Evolutionary conservation across 2,113 vertebrate genomes (phyloP).

Genomic region (Protobothrops mucrosquamatus): DNA sequence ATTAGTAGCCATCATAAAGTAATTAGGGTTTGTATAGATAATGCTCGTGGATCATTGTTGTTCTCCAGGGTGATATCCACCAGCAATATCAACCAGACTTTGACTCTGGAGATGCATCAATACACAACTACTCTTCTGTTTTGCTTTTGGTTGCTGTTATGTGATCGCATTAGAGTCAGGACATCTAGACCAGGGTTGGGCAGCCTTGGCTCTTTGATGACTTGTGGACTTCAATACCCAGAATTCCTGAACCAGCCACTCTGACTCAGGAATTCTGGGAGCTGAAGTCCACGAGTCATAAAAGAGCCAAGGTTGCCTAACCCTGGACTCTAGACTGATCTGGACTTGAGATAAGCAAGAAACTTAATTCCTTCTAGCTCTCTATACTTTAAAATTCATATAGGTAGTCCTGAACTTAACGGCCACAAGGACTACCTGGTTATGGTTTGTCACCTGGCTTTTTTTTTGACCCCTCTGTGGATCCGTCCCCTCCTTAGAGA

Average conservation of each 20-base stretch:
- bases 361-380: background rate
- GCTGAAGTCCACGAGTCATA: too few species aligned
- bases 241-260: too few species aligned
- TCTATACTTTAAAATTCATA: background rate
- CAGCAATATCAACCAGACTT: background rate
- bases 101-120: background rate
- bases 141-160: background rate
- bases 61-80: background rate
- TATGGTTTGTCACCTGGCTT: background rate
- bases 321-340: background rate
- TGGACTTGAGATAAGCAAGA: background rate
- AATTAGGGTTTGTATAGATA: background rate
- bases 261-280: too few species aligned
- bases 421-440: background rate
- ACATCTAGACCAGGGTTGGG: background rate
- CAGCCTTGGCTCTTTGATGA: too few species aligned
- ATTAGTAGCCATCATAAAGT: background rate
- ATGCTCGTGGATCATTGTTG: too few species aligned
- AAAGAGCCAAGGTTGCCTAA: too few species aligned
- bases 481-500: background rate
- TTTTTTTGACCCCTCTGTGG: background rate
- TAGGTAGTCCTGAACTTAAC: background rate
- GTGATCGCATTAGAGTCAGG: background rate
- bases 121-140: background rate
- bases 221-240: too few species aligned